These are phyloP conservation scores for Acanthosepion lycidas DNA, from an alignment of 2,888 invertebrate species.

Conservation along the genomic window DNA sequence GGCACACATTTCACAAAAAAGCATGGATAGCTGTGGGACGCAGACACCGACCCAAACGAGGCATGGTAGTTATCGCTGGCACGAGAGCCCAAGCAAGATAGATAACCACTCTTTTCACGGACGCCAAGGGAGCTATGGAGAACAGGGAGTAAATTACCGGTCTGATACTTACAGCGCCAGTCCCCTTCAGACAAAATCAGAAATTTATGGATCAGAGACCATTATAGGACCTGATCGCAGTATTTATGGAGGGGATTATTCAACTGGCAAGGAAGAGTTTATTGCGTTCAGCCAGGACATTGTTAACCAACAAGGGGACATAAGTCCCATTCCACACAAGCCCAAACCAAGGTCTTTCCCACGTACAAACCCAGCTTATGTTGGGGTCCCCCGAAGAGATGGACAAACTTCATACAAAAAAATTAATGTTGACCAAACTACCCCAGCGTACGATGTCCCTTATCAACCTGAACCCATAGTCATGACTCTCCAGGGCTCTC, in stretches of 20 bases:
- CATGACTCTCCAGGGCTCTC: slow-evolving; percentile 42
- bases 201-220: slow-evolving; percentile 52
- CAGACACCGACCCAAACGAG: slow-evolving; percentile 45
- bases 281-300: slow-evolving; percentile 70
- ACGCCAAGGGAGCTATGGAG: slow-evolving; percentile 48
- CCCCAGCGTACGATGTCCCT: slow-evolving; percentile 56
- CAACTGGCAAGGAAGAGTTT: slow-evolving; percentile 57
- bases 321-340: slow-evolving; percentile 63
- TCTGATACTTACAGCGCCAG: slow-evolving; percentile 38
- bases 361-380: slow-evolving; percentile 73
- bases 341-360: slow-evolving; percentile 72
- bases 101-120: slow-evolving; percentile 38
- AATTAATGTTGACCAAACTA: slow-evolving; percentile 62
- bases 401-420: slow-evolving; percentile 64
- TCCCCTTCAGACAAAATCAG: slow-evolving; percentile 50
- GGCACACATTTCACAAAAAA: slow-evolving; percentile 51
- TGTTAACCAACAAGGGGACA: slow-evolving; percentile 64
- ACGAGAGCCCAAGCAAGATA: slow-evolving; percentile 41
- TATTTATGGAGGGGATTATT: slow-evolving; percentile 43
- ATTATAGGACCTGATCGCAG: slow-evolving; percentile 53
- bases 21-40: slow-evolving; percentile 44
- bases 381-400: slow-evolving; percentile 66
- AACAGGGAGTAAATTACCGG: slow-evolving; percentile 45
- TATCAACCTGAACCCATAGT: slow-evolving; percentile 45
- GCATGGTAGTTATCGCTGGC: slow-evolving; percentile 48